These are phyloP conservation scores for Dicrostonyx torquatus DNA, from an alignment of 2,797 vertebrate species.

Conservation along the genomic window DNA sequence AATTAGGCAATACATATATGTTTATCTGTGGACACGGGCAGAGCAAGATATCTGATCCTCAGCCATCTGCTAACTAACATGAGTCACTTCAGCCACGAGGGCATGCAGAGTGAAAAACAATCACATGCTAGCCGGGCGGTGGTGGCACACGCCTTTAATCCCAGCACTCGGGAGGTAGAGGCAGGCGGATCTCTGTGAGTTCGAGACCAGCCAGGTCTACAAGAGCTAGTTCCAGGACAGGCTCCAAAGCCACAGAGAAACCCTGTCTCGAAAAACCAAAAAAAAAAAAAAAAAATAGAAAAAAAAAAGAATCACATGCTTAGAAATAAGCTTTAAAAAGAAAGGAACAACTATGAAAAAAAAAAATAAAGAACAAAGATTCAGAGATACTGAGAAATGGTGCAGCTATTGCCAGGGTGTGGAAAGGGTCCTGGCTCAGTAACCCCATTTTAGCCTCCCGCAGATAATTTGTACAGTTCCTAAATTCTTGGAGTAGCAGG, in stretches of 20 bases:
- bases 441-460: conserved; percentile 32
- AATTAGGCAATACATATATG: background rate
- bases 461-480: background rate
- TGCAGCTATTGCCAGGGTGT: background rate
- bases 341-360: background rate
- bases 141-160: too few relatives aligned
- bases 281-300: too few relatives aligned
- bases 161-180: too few relatives aligned
- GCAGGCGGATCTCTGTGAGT: too few relatives aligned
- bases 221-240: too few relatives aligned
- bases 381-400: background rate
- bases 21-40: background rate
- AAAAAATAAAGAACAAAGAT: background rate
- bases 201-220: too few relatives aligned
- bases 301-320: background rate
- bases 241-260: too few relatives aligned
- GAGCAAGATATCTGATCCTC: background rate
- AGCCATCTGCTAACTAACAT: background rate
- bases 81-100: conserved; percentile 21
- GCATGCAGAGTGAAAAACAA: background rate
- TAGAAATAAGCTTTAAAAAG: background rate
- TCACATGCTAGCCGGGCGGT: too few relatives aligned
- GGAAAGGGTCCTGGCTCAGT: background rate
- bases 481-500: background rate
- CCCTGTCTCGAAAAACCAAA: too few relatives aligned